phyloP scores from a whole-genome alignment of 2,888 invertebrate species.

The Acholoe squamosa region DNA sequence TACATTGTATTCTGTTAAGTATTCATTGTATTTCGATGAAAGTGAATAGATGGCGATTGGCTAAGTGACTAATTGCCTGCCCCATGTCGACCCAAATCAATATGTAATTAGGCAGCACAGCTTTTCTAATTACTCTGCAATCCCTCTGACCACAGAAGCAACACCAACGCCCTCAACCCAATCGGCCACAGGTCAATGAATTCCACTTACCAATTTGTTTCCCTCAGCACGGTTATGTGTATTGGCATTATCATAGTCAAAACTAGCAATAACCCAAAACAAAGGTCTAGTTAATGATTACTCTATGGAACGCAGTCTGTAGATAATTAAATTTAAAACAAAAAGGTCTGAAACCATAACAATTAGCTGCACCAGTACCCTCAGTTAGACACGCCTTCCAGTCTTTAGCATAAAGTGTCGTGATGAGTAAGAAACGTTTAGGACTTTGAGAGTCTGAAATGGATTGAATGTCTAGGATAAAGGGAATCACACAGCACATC shows the following conservation, averaged over 20 bases:
- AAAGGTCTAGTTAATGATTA: too few relatives aligned
- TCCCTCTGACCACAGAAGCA: slow-evolving; percentile 1
- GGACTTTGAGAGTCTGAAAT: not conserved
- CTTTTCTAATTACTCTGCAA: slow-evolving; percentile 10
- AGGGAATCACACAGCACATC: too few relatives aligned
- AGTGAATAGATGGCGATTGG: not conserved
- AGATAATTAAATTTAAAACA: too few relatives aligned
- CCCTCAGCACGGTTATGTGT: too few relatives aligned
- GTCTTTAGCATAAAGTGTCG: not conserved
- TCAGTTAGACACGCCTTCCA: not conserved
- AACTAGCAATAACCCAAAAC: too few relatives aligned
- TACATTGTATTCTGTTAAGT: not conserved
- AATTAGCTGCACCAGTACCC: not conserved
- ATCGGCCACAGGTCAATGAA: not conserved
- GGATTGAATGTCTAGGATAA: not conserved
- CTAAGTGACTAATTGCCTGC: slow-evolving; percentile 4
- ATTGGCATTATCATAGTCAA: too few relatives aligned
- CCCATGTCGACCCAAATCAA: slow-evolving; percentile 8
- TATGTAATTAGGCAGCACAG: slow-evolving; percentile 29
- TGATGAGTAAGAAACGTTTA: slow-evolving; percentile 1
- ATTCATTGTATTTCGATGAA: not conserved
- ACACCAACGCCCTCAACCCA: slow-evolving; percentile 10
- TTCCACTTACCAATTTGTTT: not conserved
- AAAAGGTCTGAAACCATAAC: not conserved
- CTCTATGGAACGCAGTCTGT: too few relatives aligned